Evolutionary conservation across 2,113 vertebrate species (phyloP).

Genomic region (Pleuronectes platessa): DNA sequence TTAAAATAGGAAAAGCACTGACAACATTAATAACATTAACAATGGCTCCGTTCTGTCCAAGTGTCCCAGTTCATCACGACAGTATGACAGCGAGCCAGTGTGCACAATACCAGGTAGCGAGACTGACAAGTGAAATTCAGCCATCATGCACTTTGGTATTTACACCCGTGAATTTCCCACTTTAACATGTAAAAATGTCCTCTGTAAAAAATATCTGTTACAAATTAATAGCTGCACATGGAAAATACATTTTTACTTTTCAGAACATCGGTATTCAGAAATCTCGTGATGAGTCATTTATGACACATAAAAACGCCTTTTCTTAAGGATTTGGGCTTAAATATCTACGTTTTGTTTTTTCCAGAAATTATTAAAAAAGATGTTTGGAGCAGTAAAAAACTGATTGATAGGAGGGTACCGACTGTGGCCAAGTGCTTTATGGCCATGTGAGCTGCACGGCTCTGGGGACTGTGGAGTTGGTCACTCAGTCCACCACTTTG

Average conservation of each 20-base stretch:
- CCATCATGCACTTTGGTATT: background rate
- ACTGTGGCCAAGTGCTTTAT: constrained; percentile 1
- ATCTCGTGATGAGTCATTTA: constrained; percentile 5
- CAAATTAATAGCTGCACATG: background rate
- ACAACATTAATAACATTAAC: background rate
- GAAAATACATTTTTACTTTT: background rate
- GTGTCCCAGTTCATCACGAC: background rate
- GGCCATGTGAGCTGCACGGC: background rate
- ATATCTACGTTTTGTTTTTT: background rate
- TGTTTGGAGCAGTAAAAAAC: constrained; percentile 12
- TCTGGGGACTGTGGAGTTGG: background rate
- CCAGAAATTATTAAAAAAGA: background rate
- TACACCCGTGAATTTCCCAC: background rate
- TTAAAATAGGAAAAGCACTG: background rate
- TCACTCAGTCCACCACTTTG: background rate
- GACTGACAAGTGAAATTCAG: background rate
- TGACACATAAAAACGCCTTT: background rate
- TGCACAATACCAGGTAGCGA: background rate
- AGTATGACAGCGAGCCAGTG: background rate
- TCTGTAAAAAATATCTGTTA: background rate
- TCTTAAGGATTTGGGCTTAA: background rate
- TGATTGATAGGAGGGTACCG: background rate
- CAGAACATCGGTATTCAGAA: background rate
- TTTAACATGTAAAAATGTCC: no score
- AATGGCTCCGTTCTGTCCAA: background rate